Percentiles rank a stretch among this genome's conserved stretches.
These are phyloP conservation scores for Osmoderma eremita DNA, from an alignment of 2,888 invertebrate genomes.

Conservation along the genomic window DNA sequence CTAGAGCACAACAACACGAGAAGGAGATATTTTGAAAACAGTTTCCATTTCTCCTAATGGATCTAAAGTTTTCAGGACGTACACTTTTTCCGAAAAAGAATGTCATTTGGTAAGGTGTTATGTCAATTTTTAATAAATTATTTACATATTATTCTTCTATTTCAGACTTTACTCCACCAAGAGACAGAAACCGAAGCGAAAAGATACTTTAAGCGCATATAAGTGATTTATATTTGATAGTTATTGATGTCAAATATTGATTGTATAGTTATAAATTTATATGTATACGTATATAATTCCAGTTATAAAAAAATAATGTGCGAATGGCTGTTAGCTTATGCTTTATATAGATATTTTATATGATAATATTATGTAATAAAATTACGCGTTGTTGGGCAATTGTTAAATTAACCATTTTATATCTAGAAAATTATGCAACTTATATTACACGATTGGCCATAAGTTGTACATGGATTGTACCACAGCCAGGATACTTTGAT, in stretches of 20 bases:
- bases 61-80: conserved; percentile 61
- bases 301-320: too few relatives aligned
- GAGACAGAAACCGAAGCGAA: conserved; percentile 66
- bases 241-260: background rate
- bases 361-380: too few relatives aligned
- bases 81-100: conserved; percentile 60
- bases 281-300: too few relatives aligned
- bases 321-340: too few relatives aligned
- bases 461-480: too few relatives aligned
- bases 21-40: conserved; percentile 65
- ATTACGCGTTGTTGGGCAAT: too few relatives aligned
- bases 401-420: too few relatives aligned
- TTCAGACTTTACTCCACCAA: conserved; percentile 69
- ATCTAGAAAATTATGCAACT: too few relatives aligned
- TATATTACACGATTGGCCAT: too few relatives aligned
- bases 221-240: conserved; percentile 42
- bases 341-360: too few relatives aligned
- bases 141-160: conserved; percentile 56
- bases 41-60: conserved; percentile 60
- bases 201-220: conserved; percentile 68
- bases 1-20: conserved; percentile 68
- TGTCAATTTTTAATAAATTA: conserved; percentile 24
- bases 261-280: too few relatives aligned
- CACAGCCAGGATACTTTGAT: too few relatives aligned
- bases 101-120: conserved; percentile 57